Base-by-base conservation (phyloP, 2,113 vertebrate species). In the Origma solitaria region DNA sequence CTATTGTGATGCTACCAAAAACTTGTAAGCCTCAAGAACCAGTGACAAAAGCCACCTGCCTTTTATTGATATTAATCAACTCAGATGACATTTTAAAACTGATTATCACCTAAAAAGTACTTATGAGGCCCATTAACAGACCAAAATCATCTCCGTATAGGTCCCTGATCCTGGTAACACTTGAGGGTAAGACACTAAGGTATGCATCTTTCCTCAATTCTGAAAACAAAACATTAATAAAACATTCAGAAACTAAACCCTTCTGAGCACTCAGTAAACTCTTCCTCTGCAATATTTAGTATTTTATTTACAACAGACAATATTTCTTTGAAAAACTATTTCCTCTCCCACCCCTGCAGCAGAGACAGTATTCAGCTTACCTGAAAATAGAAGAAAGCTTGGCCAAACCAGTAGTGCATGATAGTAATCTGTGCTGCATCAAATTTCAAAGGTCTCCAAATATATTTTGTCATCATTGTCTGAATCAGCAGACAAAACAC, bases 301-400 rank as follows among this genome's bases (percentile, higher is more conserved):
- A 64, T 70, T 93, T 90, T 70, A 80, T 27, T 77, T 57, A 77
- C 7, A 57, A 73, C 14, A 30, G n/a, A 25, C 15, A 78, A 4
- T 11, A 70, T 20, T 87, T 82, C 10, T 66, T 73, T 40, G 5
- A 54, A 78, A 87, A 86, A 65, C 13, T 57, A 69, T 27, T 60
- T 27, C 15, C 11, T 15, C 4, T 54, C 31, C 44, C 51, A 68
- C 10, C 12, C 15, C 28, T 51, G 23, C 19, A 84, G 42, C 2
- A 16, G 11, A 22, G 11, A 22, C 6, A 72, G 7, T n/a, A 80
- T 53, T 78, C 50, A 57, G 24, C 97, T 97, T 97, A 99, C 99
- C 99, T 99, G 99, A 73, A 99, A 99, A 98, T 98, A 99, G 97
- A 99, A 99, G 98, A 99, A 99, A 38, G 99, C 99, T 94, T 99